Evolutionary conservation across 2,113 vertebrate genomes (phyloP).

Genomic region (Melanerpes aurifrons): DNA sequence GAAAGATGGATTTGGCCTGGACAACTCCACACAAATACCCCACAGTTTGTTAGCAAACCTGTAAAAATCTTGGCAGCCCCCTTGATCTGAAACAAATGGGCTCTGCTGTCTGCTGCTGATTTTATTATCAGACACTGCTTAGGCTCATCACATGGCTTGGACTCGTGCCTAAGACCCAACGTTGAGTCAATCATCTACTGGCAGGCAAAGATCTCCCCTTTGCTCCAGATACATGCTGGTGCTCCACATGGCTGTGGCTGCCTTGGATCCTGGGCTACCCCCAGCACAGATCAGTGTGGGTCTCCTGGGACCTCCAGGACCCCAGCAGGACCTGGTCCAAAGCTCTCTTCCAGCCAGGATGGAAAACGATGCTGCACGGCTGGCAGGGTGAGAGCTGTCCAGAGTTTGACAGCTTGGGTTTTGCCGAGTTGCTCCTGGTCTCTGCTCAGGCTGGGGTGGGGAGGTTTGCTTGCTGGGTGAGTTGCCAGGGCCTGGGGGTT

Average conservation of each 20-base stretch:
- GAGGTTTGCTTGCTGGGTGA: neutral
- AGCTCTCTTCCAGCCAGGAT: neutral
- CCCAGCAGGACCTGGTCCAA: neutral
- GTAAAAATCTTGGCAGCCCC: slow-evolving; percentile 44
- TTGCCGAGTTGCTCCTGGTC: neutral
- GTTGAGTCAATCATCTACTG: neutral
- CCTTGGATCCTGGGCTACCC: neutral
- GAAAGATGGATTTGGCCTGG: neutral
- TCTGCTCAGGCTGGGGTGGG: neutral
- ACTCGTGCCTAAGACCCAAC: neutral
- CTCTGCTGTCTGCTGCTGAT: slow-evolving; percentile 51
- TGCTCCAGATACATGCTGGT: neutral
- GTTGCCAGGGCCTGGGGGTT: neutral
- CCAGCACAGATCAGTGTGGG: rapidly evolving
- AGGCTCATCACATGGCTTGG: slow-evolving; percentile 41
- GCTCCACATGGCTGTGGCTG: neutral
- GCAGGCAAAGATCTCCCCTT: neutral
- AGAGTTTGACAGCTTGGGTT: neutral
- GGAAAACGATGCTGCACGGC: neutral
- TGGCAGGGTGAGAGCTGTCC: neutral
- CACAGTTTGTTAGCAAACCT: slow-evolving; percentile 31
- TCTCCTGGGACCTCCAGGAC: neutral
- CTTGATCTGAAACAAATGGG: slow-evolving; percentile 59
- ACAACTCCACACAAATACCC: neutral
- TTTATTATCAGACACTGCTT: slow-evolving; percentile 63